These are phyloP conservation scores for Agapornis canus DNA, from an alignment of 2,797 vertebrate species.

Conservation along the genomic window DNA sequence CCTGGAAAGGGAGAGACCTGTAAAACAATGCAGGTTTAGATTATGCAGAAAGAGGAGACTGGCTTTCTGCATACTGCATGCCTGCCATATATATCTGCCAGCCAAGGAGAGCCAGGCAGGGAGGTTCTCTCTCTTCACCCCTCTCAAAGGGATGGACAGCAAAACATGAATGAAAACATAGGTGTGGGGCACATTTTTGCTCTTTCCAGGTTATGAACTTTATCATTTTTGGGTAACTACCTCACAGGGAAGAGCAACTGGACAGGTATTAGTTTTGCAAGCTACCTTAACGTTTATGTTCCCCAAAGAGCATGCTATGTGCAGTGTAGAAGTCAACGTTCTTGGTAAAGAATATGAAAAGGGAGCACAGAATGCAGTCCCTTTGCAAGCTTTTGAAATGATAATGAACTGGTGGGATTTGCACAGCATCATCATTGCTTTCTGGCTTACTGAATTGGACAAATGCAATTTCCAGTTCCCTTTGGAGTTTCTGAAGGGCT, in stretches of 20 bases:
- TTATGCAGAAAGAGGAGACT: background rate
- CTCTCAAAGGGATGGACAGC: background rate
- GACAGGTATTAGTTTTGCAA: background rate
- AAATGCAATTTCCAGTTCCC: background rate
- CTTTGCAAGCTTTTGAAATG: background rate
- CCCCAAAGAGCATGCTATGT: fast-evolving
- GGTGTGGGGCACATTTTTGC: background rate
- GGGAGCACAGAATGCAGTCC: background rate
- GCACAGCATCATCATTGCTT: background rate
- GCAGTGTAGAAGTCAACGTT: background rate
- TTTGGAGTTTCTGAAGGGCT: background rate
- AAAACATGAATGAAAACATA: background rate
- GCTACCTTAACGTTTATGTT: background rate
- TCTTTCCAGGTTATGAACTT: background rate
- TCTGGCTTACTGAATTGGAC: background rate
- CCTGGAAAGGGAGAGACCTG: background rate
- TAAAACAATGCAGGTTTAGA: background rate
- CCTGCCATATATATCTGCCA: background rate
- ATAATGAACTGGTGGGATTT: background rate
- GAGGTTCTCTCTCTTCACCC: background rate
- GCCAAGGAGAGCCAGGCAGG: background rate
- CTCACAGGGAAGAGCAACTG: background rate
- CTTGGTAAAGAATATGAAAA: background rate
- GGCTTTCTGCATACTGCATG: background rate
- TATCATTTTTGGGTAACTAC: background rate